These are phyloP conservation scores for Cheumatopsyche charites DNA, from an alignment of 1,140 invertebrate species.

Conservation along the genomic window DNA sequence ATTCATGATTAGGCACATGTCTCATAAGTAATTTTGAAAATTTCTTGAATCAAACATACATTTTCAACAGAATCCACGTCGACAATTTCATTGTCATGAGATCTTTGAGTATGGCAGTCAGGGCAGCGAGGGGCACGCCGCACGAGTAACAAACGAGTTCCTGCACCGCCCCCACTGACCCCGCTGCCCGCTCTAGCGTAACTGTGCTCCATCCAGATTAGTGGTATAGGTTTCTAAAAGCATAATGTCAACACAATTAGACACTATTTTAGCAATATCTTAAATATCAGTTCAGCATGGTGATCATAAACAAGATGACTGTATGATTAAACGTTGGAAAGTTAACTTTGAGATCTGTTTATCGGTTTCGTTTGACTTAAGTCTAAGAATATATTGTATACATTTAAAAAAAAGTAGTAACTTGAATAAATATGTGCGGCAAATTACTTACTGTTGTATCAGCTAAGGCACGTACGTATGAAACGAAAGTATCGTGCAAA, in stretches of 20 bases:
- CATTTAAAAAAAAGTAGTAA: no score
- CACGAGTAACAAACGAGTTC: slow-evolving; percentile 42
- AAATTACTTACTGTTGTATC: slow-evolving; percentile 44
- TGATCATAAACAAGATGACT: no score
- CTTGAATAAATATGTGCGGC: no score
- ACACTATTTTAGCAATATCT: neutral
- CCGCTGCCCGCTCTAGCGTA: slow-evolving; percentile 41
- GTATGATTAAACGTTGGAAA: no score
- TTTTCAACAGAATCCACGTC: slow-evolving; percentile 45
- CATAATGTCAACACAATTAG: neutral
- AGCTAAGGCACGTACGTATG: slow-evolving; percentile 45
- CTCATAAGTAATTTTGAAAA: neutral
- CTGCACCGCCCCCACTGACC: slow-evolving; percentile 20
- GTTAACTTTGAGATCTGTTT: neutral
- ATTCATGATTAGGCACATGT: neutral
- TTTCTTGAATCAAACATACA: slow-evolving; percentile 30
- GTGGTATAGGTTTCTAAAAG: slow-evolving; percentile 39
- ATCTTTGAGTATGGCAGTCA: slow-evolving; percentile 39
- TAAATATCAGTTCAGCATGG: no score
- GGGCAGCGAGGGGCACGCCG: slow-evolving; percentile 44
- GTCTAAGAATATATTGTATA: no score
- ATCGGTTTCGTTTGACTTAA: neutral
- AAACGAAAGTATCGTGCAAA: slow-evolving; percentile 47
- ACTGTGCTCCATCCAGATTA: slow-evolving; percentile 49
- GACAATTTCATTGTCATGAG: slow-evolving; percentile 33